Percentiles rank a stretch among this genome's conserved stretches.
These are phyloP conservation scores for Cyclopterus lumpus DNA, from an alignment of 2,797 vertebrate species.

Conservation along the genomic window DNA sequence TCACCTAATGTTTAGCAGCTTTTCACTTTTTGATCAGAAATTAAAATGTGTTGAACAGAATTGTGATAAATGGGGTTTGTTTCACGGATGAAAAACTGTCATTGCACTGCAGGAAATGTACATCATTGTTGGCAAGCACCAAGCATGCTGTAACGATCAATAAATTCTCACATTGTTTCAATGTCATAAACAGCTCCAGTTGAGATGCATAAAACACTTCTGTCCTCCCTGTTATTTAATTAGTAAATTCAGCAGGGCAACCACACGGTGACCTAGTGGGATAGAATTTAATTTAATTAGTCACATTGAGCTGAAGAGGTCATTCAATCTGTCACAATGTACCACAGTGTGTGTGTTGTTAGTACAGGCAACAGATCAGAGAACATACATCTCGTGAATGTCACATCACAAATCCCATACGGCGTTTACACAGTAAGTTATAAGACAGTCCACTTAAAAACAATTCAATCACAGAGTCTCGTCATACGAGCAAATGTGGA, in stretches of 20 bases:
- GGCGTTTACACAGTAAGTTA: background rate
- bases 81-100: background rate
- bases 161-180: conserved; percentile 23
- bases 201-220: conserved; percentile 32
- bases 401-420: background rate
- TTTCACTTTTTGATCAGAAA: background rate
- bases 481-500: background rate
- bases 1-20: background rate
- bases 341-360: conserved; percentile 7
- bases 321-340: conserved; percentile 14
- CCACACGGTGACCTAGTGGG: background rate
- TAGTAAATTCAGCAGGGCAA: background rate
- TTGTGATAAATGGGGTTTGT: background rate
- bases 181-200: conserved; percentile 4
- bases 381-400: background rate
- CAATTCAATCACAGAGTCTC: background rate
- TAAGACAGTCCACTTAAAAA: background rate
- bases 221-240: conserved; percentile 12
- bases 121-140: conserved; percentile 3
- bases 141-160: background rate
- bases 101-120: background rate
- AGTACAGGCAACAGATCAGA: conserved; percentile 4
- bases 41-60: background rate
- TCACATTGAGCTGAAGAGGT: background rate
- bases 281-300: conserved; percentile 8